Base-by-base conservation (phyloP, 1,140 invertebrate species). In the Sipha flava region DNA sequence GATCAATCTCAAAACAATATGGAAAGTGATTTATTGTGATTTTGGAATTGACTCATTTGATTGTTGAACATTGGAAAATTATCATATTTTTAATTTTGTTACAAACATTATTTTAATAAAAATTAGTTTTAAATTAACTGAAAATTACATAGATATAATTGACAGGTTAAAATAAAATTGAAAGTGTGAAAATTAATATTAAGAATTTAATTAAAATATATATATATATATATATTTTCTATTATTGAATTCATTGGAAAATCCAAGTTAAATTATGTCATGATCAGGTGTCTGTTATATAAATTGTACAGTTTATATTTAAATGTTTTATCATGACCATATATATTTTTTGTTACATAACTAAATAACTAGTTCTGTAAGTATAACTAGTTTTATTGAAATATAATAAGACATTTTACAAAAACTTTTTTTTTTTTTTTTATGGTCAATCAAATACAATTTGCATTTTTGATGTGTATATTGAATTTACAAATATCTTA, bases 21-120 rank as follows among this genome's bases (percentile, higher is more conserved):
- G 73, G 73, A 77, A n/a, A 77, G 73, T 77, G 73, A 77, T 77
- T 12, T 77, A 77, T 77, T 77, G 73, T 77, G 73, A 77, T 77
- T 77, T 16, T 77, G 29, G 34, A 77, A 21, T 43, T 34, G 43
- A 54, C 52, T 77, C 34, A 21, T 54, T 54, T 47, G 21, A 66
- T 77, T 77, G 54, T 77, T 77, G 66, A 47, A 70, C 43, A 70
- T 70, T 70, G 49, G 34, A 57, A n/a, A n/a, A n/a, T n/a, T 57
- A 43, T 59, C 2, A 57, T 54, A 77, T 77, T 77, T 75, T 77
- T 57, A 77, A 77, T 40, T 77, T 77, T 77, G 73, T 77, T 59
- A 77, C 52, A 75, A 75, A 75, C 31, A 52, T 75, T 77, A 40
- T 16, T 57, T 77, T 57, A 52, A 59, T 77, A 40, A 77, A 26